These are phyloP conservation scores for Lasaia peninsularis DNA, from an alignment of 1,140 invertebrate genomes.

Conservation along the genomic window DNA sequence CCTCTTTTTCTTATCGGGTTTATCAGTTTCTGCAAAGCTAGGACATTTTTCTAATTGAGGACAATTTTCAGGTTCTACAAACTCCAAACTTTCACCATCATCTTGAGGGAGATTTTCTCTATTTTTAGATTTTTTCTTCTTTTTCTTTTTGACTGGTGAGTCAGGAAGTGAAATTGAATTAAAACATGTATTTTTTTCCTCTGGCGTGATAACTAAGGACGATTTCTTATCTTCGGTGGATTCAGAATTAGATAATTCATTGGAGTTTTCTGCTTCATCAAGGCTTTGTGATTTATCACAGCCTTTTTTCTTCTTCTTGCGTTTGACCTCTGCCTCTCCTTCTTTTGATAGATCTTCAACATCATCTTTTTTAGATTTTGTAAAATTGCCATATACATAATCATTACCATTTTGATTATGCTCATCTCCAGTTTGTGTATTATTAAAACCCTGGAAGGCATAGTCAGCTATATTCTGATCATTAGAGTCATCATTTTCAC, in stretches of 20 bases:
- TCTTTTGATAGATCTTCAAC: background rate
- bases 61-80: background rate
- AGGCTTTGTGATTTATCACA: constrained; percentile 7
- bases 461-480: constrained; percentile 32
- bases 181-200: background rate
- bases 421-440: background rate
- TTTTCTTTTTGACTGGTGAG: constrained; percentile 5
- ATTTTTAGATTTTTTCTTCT: constrained; percentile 29
- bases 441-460: constrained; percentile 56
- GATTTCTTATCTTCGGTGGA: background rate
- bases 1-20: constrained; percentile 45
- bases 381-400: background rate
- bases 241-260: background rate
- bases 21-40: constrained; percentile 29
- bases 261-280: background rate
- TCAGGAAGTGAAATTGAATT: background rate
- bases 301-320: constrained; percentile 38
- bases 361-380: background rate
- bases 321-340: constrained; percentile 18
- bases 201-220: background rate
- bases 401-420: background rate
- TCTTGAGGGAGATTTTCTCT: constrained; percentile 13
- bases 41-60: background rate
- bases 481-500: constrained; percentile 22
- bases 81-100: constrained; percentile 17